Percentiles rank a stretch among this genome's conserved stretches.
phyloP scores from a whole-genome alignment of 2,888 invertebrate genomes.

The Drosophila recens region DNA sequence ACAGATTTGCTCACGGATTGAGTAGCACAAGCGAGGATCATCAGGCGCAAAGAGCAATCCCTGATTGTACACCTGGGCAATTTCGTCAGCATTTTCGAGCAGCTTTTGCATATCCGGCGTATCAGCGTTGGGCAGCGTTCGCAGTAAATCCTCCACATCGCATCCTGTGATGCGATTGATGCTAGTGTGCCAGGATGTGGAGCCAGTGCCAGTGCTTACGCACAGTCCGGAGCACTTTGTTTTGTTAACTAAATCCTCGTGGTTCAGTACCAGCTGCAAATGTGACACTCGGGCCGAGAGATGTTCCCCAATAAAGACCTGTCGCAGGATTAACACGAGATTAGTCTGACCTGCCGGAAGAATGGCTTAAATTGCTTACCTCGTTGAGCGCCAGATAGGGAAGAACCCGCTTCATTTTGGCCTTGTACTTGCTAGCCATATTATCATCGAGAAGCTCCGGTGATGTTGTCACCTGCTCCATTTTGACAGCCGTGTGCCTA shows the following conservation, averaged over 20 bases:
- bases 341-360: too few species aligned
- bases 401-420: slow-evolving; percentile 87
- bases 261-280: slow-evolving; percentile 92
- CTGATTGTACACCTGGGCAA: slow-evolving; percentile 89
- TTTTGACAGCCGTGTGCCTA: slow-evolving; percentile 83
- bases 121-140: slow-evolving; percentile 76
- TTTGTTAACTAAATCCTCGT: slow-evolving; percentile 89
- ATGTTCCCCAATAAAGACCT: slow-evolving; percentile 98
- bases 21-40: slow-evolving; percentile 93
- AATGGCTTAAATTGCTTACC: slow-evolving; percentile 85
- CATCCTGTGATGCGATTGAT: slow-evolving; percentile 92
- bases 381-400: slow-evolving; percentile 98
- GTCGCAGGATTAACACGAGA: slow-evolving; percentile 15
- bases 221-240: slow-evolving; percentile 98
- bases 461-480: slow-evolving; percentile 83
- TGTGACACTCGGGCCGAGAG: slow-evolving; percentile 97
- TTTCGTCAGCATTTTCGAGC: slow-evolving; percentile 67
- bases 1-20: slow-evolving; percentile 96
- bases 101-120: slow-evolving; percentile 49
- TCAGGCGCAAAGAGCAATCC: slow-evolving; percentile 91
- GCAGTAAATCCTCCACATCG: slow-evolving; percentile 89
- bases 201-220: slow-evolving; percentile 98
- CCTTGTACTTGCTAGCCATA: slow-evolving; percentile 82
- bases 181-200: slow-evolving; percentile 98
- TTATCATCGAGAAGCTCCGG: slow-evolving; percentile 77